Percentiles rank a stretch among this genome's conserved stretches.
Evolutionary conservation across 2,888 invertebrate species (phyloP).

Genomic region (Oscheius sp.): DNA sequence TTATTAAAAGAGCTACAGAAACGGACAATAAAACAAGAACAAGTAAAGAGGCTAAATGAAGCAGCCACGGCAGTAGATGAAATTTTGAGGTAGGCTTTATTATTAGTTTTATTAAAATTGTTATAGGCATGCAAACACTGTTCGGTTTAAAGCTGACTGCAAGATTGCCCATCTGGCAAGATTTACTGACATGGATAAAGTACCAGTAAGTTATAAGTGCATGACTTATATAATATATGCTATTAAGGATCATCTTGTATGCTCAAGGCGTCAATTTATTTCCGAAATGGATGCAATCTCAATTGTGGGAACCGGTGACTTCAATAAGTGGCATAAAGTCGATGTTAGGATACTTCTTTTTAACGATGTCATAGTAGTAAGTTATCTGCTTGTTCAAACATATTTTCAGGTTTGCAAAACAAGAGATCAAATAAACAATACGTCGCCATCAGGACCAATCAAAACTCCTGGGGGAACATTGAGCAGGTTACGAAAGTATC

Average conservation of each 20-base stretch:
- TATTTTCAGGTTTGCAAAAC: slow-evolving; percentile 21
- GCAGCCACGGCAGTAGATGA: slow-evolving; percentile 87
- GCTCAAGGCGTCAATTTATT: slow-evolving; percentile 12
- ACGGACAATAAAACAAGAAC: slow-evolving; percentile 74
- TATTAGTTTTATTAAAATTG: slow-evolving; percentile 19
- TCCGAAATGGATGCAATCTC: slow-evolving; percentile 21
- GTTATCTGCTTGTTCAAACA: slow-evolving; percentile 24
- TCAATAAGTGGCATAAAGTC: slow-evolving; percentile 79
- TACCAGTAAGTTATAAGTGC: slow-evolving; percentile 80
- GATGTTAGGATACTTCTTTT: slow-evolving; percentile 88
- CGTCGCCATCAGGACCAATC: neutral
- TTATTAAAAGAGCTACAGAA: slow-evolving; percentile 76
- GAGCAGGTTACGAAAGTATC: slow-evolving; percentile 6
- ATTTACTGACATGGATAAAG: slow-evolving; percentile 95
- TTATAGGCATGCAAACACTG: slow-evolving; percentile 88
- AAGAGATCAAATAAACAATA: neutral
- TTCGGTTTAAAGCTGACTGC: slow-evolving; percentile 93
- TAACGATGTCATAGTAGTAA: slow-evolving; percentile 89
- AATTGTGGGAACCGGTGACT: slow-evolving; percentile 21
- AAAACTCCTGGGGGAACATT: slow-evolving; percentile 3
- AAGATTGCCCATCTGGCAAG: slow-evolving; percentile 95
- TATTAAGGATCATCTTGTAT: slow-evolving; percentile 67
- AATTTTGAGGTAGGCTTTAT: slow-evolving; percentile 80
- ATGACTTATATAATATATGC: neutral
- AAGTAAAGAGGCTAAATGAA: slow-evolving; percentile 75